Conservation (phyloP, 2,113 vertebrate genomes). For the Pomatorhinus ruficollis region DNA sequence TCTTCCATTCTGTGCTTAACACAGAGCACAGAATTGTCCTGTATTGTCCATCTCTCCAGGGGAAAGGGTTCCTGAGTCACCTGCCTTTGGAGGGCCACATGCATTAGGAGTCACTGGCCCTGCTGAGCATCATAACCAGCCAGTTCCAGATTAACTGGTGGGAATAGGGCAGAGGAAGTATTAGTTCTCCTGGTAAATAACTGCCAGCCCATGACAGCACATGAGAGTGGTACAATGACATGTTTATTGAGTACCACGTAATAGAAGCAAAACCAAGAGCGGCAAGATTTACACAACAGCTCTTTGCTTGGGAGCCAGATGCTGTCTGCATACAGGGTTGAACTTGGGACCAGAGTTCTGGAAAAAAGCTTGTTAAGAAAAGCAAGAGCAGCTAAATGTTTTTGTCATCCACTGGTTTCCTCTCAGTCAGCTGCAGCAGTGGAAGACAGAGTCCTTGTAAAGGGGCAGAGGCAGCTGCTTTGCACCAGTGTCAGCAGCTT, state of each 20-base stretch:
- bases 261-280: background rate
- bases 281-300: background rate
- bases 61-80: background rate
- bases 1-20: background rate
- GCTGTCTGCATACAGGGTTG: background rate
- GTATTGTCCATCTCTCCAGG: background rate
- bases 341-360: background rate
- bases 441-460: background rate
- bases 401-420: background rate
- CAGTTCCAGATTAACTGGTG: background rate
- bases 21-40: background rate
- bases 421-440: background rate
- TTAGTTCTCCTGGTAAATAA: background rate
- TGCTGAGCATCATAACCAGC: background rate
- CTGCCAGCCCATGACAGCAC: background rate
- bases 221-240: background rate
- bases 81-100: background rate
- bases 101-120: background rate
- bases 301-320: background rate
- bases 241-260: background rate
- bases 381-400: background rate
- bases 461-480: background rate
- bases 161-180: background rate
- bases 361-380: background rate
- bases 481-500: background rate